Evolutionary conservation across 2,113 vertebrate genomes (phyloP).

Genomic region (Tupaia tana): DNA sequence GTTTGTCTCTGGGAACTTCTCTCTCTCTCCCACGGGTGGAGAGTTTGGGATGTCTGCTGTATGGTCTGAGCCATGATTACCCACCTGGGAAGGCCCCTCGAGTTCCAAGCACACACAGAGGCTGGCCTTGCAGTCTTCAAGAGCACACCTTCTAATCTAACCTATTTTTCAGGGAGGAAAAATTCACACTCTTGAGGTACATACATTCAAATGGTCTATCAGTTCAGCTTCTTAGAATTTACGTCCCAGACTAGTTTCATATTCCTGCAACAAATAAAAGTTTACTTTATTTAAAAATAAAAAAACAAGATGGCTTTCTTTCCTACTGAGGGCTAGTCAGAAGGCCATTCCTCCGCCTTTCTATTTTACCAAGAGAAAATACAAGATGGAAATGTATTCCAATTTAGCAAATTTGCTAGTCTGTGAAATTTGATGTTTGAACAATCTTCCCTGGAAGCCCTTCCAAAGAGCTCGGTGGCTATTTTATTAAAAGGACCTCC

Average conservation of each 20-base stretch:
- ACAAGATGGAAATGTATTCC: background rate
- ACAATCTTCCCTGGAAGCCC: background rate
- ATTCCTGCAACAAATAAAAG: constrained; percentile 1
- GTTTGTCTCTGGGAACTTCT: background rate
- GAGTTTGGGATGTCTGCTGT: background rate
- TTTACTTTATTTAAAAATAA: constrained; percentile 26
- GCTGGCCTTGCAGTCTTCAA: background rate
- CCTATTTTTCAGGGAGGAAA: background rate
- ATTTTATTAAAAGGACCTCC: background rate
- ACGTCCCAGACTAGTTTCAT: background rate
- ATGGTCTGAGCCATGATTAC: too few relatives aligned
- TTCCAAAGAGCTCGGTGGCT: background rate
- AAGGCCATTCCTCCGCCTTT: background rate
- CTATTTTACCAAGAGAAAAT: background rate
- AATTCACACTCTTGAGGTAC: background rate
- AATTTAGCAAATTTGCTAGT: background rate
- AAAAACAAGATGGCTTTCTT: background rate
- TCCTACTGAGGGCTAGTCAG: background rate
- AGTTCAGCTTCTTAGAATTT: background rate
- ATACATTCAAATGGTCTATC: background rate
- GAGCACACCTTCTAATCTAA: background rate
- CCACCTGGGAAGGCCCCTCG: rapidly evolving
- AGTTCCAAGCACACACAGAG: background rate
- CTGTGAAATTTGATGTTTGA: background rate
- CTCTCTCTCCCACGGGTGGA: rapidly evolving